Percentiles rank a stretch among this genome's conserved stretches.
These are phyloP conservation scores for Telmatherina bonti DNA, from an alignment of 2,797 vertebrate genomes.

Conservation along the genomic window DNA sequence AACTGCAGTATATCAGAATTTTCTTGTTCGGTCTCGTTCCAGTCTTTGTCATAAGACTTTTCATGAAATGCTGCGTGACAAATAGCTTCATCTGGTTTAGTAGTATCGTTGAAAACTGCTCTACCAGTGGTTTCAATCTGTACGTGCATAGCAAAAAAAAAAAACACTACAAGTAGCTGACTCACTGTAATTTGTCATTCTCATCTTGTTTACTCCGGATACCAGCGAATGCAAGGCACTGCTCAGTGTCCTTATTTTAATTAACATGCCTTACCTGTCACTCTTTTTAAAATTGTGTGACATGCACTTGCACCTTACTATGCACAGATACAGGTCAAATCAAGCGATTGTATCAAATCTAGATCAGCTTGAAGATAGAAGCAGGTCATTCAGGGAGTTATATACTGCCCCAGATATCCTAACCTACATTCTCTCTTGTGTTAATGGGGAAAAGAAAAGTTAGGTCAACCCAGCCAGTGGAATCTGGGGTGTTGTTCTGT, in stretches of 20 bases:
- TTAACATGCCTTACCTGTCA: not conserved
- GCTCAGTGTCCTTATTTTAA: constrained; percentile 30
- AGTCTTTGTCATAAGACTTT: constrained; percentile 1
- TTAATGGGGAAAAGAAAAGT: constrained; percentile 34
- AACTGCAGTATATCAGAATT: constrained; percentile 35
- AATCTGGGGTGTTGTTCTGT: constrained; percentile 39
- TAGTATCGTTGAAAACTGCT: constrained; percentile 54
- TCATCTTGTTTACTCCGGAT: constrained; percentile 40
- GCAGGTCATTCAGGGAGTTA: constrained; percentile 68
- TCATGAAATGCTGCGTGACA: constrained; percentile 41
- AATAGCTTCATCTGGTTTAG: constrained; percentile 31
- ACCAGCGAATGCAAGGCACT: constrained; percentile 39
- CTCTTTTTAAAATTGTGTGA: constrained; percentile 35
- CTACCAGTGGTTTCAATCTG: constrained; percentile 46
- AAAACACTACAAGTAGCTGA: constrained; percentile 30
- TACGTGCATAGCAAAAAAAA: constrained; percentile 21
- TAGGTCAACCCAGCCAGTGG: constrained; percentile 23
- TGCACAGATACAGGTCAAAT: constrained; percentile 8
- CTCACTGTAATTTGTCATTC: constrained; percentile 30
- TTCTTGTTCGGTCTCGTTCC: constrained; percentile 2
- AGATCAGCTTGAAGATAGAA: constrained; percentile 35
- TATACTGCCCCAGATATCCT: constrained; percentile 62
- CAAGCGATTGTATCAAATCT: constrained; percentile 29
- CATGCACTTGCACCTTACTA: constrained; percentile 25
- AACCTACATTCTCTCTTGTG: constrained; percentile 63